These are phyloP conservation scores for Smittia aterrima DNA, from an alignment of 2,888 invertebrate species.

Conservation along the genomic window DNA sequence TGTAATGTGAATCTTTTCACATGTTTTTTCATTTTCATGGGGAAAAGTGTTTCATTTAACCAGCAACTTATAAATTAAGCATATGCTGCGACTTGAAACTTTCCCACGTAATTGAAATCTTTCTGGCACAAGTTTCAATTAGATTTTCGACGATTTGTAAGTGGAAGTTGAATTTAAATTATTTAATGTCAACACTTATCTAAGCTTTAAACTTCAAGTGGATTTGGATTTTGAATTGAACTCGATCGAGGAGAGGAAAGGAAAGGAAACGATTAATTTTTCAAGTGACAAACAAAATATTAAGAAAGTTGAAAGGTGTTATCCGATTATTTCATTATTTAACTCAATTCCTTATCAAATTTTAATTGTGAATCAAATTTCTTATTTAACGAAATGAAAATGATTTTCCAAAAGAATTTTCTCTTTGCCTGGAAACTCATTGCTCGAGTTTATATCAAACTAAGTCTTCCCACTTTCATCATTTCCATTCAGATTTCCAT, in stretches of 20 bases:
- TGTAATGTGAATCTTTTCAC: slow-evolving; percentile 35
- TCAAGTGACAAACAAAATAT: too few relatives aligned
- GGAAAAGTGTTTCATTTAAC: slow-evolving; percentile 14
- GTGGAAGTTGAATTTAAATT: background rate
- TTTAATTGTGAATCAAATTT: too few relatives aligned
- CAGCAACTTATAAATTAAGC: slow-evolving; percentile 24
- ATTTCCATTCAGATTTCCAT: slow-evolving; percentile 33
- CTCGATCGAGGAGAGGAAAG: too few relatives aligned
- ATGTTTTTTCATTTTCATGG: slow-evolving; percentile 4
- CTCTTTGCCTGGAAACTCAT: background rate
- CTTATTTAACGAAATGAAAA: too few relatives aligned
- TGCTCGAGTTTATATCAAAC: background rate
- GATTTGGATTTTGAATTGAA: too few relatives aligned
- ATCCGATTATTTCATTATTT: too few relatives aligned
- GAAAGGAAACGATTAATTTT: too few relatives aligned
- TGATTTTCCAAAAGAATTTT: too few relatives aligned
- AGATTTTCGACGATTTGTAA: background rate
- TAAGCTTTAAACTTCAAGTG: background rate
- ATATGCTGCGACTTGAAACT: background rate
- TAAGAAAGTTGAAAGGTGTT: too few relatives aligned
- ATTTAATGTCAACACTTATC: background rate
- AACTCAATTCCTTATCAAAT: too few relatives aligned
- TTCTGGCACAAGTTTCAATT: background rate
- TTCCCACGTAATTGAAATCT: slow-evolving; percentile 21
- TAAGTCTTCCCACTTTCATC: background rate